A percentile compares a stretch with the other conserved stretches of the same genome.
These are phyloP conservation scores for Plebejus argus DNA, from an alignment of 2,888 invertebrate genomes.

Conservation along the genomic window DNA sequence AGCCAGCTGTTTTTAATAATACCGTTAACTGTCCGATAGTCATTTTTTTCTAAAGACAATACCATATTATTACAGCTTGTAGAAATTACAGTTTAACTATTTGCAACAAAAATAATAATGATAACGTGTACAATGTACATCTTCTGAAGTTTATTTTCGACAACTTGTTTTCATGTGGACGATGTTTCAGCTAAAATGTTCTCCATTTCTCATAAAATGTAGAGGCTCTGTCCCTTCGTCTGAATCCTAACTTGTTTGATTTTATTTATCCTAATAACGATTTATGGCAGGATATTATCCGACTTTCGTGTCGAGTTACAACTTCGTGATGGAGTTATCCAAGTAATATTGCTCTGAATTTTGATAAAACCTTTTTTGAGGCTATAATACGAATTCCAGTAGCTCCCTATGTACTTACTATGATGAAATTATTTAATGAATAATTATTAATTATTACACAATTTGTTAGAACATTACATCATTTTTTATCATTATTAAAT, in stretches of 20 bases:
- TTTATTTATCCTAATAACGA: constrained; percentile 11
- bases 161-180: neutral
- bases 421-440: too few relatives aligned
- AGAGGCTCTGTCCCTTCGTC: neutral
- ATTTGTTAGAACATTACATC: too few relatives aligned
- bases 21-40: too few relatives aligned
- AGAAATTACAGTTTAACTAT: too few relatives aligned
- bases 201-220: neutral
- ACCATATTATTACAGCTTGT: too few relatives aligned
- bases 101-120: neutral
- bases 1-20: too few relatives aligned
- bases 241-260: constrained; percentile 4
- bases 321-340: neutral
- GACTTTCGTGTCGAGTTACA: constrained; percentile 12
- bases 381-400: neutral
- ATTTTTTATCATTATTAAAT: too few relatives aligned
- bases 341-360: neutral
- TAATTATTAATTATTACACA: too few relatives aligned
- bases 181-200: neutral
- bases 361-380: neutral
- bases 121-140: neutral
- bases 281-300: constrained; percentile 1
- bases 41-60: too few relatives aligned
- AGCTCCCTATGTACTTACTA: too few relatives aligned
- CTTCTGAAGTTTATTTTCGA: neutral